Percentiles rank a stretch among this genome's conserved stretches.
These are phyloP conservation scores for Redunca redunca DNA, from an alignment of 2,113 vertebrate genomes.

Conservation along the genomic window DNA sequence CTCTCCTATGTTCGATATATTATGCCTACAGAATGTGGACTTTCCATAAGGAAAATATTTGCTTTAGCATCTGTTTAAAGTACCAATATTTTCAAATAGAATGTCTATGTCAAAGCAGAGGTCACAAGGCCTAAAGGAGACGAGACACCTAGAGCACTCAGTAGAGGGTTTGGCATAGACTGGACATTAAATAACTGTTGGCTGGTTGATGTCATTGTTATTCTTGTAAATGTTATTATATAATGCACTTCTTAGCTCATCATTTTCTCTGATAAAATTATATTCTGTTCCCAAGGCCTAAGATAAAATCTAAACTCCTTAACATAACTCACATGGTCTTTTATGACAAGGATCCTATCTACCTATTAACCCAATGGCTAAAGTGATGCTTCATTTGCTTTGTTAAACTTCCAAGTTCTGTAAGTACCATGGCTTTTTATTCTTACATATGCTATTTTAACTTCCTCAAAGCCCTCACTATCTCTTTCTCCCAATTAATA, in stretches of 20 bases:
- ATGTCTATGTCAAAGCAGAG: neutral
- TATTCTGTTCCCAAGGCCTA: neutral
- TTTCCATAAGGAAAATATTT: neutral
- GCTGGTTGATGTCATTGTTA: neutral
- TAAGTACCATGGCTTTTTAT: neutral
- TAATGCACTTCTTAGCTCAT: neutral
- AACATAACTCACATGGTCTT: neutral
- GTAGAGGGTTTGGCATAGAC: neutral
- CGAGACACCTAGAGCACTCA: neutral
- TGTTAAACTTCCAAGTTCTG: neutral
- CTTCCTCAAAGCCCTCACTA: neutral
- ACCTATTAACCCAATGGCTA: neutral
- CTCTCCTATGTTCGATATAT: neutral
- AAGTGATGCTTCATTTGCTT: neutral
- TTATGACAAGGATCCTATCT: neutral
- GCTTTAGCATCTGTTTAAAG: neutral
- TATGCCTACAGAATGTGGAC: neutral
- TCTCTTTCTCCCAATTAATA: neutral
- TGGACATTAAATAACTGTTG: neutral
- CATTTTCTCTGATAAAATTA: neutral
- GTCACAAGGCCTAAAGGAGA: neutral
- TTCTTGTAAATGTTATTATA: neutral
- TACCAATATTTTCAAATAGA: neutral
- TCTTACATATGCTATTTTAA: neutral
- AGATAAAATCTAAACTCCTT: neutral